Evolutionary conservation across 2,888 invertebrate species (phyloP).

Genomic region (Ceramica pisi): DNA sequence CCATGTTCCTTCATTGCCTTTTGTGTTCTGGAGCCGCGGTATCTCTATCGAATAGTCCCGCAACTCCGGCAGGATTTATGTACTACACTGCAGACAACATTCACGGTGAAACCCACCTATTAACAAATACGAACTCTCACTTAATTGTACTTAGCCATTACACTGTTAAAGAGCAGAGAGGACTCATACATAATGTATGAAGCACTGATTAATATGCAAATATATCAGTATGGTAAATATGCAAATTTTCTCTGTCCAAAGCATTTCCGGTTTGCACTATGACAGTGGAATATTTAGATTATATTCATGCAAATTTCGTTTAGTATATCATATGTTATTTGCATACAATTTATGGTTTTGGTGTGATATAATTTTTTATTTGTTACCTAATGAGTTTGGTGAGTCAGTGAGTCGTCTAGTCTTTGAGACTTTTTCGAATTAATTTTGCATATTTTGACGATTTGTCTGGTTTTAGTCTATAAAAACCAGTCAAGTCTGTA

Average conservation of each 20-base stretch:
- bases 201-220: slow-evolving; percentile 40
- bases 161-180: slow-evolving; percentile 3
- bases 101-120: neutral
- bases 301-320: slow-evolving; percentile 18
- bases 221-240: slow-evolving; percentile 32
- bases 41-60: too few species aligned
- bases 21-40: too few species aligned
- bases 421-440: neutral
- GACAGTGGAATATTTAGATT: slow-evolving; percentile 20
- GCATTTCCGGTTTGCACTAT: slow-evolving; percentile 27
- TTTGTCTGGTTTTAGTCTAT: neutral
- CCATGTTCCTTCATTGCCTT: too few species aligned
- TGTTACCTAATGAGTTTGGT: slow-evolving; percentile 20
- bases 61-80: too few species aligned
- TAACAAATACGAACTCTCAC: slow-evolving; percentile 28
- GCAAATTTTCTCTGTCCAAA: slow-evolving; percentile 16
- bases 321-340: slow-evolving; percentile 13
- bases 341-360: neutral
- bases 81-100: neutral
- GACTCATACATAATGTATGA: slow-evolving; percentile 43
- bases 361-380: slow-evolving; percentile 1
- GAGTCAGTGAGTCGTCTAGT: neutral
- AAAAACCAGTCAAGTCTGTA: neutral
- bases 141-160: slow-evolving; percentile 13
- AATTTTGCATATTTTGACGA: neutral